Conservation (phyloP, 2,797 vertebrate species). For the Acipenser ruthenus region DNA sequence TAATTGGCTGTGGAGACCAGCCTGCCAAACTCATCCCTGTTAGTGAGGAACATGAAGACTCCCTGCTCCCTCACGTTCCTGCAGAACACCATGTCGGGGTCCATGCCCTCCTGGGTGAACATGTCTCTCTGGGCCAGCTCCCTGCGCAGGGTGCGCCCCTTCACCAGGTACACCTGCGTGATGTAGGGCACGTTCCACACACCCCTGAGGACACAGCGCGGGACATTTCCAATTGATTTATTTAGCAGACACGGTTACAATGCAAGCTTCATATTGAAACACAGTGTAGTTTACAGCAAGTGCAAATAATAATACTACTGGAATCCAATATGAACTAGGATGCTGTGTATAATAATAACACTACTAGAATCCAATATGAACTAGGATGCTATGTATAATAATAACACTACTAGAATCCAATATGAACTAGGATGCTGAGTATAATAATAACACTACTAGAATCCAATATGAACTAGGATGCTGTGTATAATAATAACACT, state of each 20-base stretch:
- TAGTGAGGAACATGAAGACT: slow-evolving; percentile 77
- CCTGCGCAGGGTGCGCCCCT: slow-evolving; percentile 56
- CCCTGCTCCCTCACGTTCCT: slow-evolving; percentile 70
- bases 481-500: no score
- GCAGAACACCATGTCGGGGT: slow-evolving; percentile 81
- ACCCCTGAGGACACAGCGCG: slow-evolving; percentile 41
- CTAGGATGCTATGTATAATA: no score
- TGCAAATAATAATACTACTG: no score
- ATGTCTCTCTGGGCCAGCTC: slow-evolving; percentile 54
- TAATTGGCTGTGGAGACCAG: slow-evolving; percentile 64
- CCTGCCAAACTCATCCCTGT: slow-evolving; percentile 74
- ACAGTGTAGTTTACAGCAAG: no score
- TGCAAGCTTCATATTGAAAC: no score
- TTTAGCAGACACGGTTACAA: neutral
- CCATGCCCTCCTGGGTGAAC: slow-evolving; percentile 54
- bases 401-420: no score
- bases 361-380: no score
- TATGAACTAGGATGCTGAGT: no score
- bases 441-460: no score
- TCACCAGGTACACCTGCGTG: slow-evolving; percentile 69
- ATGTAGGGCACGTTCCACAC: slow-evolving; percentile 86
- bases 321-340: no score
- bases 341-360: no score
- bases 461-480: no score
- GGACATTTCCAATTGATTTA: neutral